A percentile compares a stretch with the other conserved stretches of the same genome.
These are phyloP conservation scores for Stichodactyla helianthus DNA, from an alignment of 64 coral and sea anemone species.

Conservation along the genomic window DNA sequence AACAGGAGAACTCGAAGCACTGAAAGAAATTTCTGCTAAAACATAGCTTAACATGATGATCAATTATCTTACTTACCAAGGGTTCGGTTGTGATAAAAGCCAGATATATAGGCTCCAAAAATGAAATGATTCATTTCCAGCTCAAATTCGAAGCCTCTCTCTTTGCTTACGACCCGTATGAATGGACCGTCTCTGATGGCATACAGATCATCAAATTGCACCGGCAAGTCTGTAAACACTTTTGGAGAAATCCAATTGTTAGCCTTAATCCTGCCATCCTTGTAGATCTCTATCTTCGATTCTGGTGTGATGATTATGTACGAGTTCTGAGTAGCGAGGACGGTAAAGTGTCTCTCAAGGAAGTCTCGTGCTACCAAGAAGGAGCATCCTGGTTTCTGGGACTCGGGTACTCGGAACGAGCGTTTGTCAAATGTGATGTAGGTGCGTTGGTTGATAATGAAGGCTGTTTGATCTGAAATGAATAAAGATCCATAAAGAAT, in stretches of 20 bases:
- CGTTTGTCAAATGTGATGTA: conserved; percentile 71
- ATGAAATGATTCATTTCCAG: conserved; percentile 70
- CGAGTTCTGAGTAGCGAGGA: conserved; percentile 29
- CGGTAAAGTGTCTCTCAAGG: conserved; percentile 62
- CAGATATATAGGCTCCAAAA: conserved; percentile 53
- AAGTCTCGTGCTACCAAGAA: conserved; percentile 59
- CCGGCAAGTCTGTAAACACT: conserved; percentile 36
- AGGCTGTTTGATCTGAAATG: conserved; percentile 46
- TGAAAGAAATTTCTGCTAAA: no score
- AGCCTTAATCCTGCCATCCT: conserved; percentile 34
- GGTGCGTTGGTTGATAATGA: conserved; percentile 55
- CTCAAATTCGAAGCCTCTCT: conserved; percentile 29
- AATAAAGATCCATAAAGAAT: not conserved
- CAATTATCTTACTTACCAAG: conserved; percentile 42
- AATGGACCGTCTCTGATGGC: conserved; percentile 41
- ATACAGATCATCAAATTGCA: conserved; percentile 32
- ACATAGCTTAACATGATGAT: no score
- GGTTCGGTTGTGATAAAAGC: conserved; percentile 75
- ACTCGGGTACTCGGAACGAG: conserved; percentile 48
- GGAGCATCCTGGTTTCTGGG: conserved; percentile 20
- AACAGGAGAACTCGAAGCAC: not conserved
- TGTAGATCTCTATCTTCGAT: conserved; percentile 24
- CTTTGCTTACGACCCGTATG: conserved; percentile 36
- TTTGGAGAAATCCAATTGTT: not conserved
- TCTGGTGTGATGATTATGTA: conserved; percentile 37